Conservation (phyloP, 1,140 invertebrate species). For the Leptopilina clavipes region DNA sequence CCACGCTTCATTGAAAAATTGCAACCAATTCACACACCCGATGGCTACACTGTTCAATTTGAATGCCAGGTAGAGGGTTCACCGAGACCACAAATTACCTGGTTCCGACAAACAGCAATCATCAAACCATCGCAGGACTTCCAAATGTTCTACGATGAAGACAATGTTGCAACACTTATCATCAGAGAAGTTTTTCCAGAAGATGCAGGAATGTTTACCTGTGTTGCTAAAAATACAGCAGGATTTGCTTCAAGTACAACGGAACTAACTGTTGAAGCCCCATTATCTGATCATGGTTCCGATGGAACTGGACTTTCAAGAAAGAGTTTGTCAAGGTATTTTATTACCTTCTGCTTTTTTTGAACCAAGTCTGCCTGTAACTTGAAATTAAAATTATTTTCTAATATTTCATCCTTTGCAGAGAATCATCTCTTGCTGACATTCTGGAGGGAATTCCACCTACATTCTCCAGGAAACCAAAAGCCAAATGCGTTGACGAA, state of each 20-base stretch:
- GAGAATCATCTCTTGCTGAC: constrained; percentile 92
- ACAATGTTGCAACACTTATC: constrained; percentile 92
- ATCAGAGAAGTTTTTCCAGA: constrained; percentile 97
- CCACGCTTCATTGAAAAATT: constrained; percentile 91
- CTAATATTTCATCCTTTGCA: constrained; percentile 48
- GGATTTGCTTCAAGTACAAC: constrained; percentile 95
- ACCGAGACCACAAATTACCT: constrained; percentile 93
- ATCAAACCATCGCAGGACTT: constrained; percentile 93
- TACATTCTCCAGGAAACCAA: constrained; percentile 92
- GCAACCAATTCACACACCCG: constrained; percentile 86
- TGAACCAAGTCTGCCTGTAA: too few relatives aligned
- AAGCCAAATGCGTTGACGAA: constrained; percentile 88
- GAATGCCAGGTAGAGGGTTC: constrained; percentile 92
- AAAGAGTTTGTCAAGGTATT: constrained; percentile 83
- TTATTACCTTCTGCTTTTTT: constrained; percentile 34
- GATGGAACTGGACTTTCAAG: constrained; percentile 86
- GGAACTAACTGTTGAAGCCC: constrained; percentile 90
- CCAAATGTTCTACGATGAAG: constrained; percentile 94
- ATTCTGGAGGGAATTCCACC: constrained; percentile 94
- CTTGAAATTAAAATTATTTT: not conserved
- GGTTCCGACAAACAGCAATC: constrained; percentile 94
- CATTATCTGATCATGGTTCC: constrained; percentile 91
- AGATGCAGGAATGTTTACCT: constrained; percentile 97
- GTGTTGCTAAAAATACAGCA: constrained; percentile 95
- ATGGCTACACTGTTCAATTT: constrained; percentile 92